Evolutionary conservation across 2,113 vertebrate species (phyloP).

Genomic region (Callipepla californica): DNA sequence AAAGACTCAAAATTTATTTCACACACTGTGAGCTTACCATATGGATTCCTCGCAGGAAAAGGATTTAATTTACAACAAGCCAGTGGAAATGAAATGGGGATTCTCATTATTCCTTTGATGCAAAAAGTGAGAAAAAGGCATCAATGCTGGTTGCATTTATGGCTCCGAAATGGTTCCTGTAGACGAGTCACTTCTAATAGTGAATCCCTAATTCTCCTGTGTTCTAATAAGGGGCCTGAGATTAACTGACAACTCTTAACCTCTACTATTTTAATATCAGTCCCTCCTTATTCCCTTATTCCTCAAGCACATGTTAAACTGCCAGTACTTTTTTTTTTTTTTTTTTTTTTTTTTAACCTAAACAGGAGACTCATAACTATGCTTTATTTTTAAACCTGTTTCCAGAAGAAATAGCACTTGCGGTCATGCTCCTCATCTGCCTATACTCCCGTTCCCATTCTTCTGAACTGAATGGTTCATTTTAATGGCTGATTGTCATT

Average conservation of each 20-base stretch:
- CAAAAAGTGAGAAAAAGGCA: background rate
- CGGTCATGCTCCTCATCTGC: background rate
- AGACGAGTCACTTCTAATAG: background rate
- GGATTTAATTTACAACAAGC: background rate
- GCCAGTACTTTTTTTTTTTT: background rate
- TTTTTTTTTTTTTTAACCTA: background rate
- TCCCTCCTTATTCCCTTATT: background rate
- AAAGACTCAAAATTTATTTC: background rate
- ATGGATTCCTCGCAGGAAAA: background rate
- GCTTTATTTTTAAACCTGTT: background rate
- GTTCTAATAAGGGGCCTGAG: background rate
- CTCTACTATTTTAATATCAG: background rate
- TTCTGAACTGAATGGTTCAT: background rate
- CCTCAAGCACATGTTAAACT: background rate
- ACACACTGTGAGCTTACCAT: accelerated
- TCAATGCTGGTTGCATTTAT: background rate
- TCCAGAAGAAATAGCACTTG: background rate
- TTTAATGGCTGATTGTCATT: background rate
- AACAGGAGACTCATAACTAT: background rate
- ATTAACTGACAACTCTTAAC: background rate
- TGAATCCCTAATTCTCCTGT: background rate
- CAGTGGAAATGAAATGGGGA: background rate
- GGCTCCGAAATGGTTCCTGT: background rate
- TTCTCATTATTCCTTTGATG: background rate
- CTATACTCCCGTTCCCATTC: background rate